phyloP scores from a whole-genome alignment of 2,888 invertebrate species.

The Pegoplata infirma region DNA sequence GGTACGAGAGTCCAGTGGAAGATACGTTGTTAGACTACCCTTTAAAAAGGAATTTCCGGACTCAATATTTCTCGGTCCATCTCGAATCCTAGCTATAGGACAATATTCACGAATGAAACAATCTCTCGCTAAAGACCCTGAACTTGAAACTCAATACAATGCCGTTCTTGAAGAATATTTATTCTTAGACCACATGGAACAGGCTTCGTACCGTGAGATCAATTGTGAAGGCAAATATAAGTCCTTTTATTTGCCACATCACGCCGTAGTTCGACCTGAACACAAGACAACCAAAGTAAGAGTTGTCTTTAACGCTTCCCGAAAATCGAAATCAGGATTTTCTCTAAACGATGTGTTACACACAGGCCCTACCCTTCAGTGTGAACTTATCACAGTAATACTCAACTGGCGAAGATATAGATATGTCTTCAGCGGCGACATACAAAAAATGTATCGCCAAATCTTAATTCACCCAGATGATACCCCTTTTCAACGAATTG shows the following conservation, averaged over 20 bases:
- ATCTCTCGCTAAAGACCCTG: background rate
- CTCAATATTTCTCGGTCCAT: too few species aligned
- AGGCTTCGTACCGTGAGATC: too few species aligned
- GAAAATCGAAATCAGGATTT: too few species aligned
- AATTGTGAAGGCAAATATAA: too few species aligned
- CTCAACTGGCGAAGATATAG: constrained; percentile 37
- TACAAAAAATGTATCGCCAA: constrained; percentile 61
- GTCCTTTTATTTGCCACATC: too few species aligned
- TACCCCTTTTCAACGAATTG: constrained; percentile 52
- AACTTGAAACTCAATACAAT: background rate
- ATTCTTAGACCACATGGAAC: too few species aligned
- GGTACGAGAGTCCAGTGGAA: background rate
- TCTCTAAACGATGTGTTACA: constrained; percentile 37
- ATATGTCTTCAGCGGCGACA: constrained; percentile 59
- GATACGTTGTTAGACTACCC: constrained; percentile 10
- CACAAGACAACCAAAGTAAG: too few species aligned
- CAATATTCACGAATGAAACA: too few species aligned
- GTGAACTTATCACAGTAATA: constrained; percentile 28
- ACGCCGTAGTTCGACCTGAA: too few species aligned
- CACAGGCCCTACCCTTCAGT: constrained; percentile 53
- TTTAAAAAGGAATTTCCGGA: constrained; percentile 14
- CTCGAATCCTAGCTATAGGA: too few species aligned
- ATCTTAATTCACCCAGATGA: constrained; percentile 39
- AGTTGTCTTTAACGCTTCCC: too few species aligned
- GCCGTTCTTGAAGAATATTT: constrained; percentile 10